Evolutionary conservation across 1,140 invertebrate genomes (phyloP).

Genomic region (Himalopsyche phryganea): DNA sequence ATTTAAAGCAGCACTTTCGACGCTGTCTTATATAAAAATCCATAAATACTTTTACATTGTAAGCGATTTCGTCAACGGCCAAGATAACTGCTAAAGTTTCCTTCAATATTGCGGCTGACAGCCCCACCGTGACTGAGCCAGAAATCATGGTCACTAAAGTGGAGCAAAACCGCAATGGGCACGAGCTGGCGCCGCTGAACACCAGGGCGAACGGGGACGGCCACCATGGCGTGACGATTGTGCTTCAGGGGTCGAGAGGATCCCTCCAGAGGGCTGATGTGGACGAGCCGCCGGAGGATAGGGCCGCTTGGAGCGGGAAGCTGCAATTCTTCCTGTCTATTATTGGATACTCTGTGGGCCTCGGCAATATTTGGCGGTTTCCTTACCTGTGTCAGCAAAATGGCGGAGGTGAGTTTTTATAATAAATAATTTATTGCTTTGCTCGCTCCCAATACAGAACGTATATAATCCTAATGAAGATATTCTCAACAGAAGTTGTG

Average conservation of each 20-base stretch:
- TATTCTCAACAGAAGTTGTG: no score
- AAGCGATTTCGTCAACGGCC: neutral
- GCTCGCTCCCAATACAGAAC: no score
- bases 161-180: slow-evolving; percentile 62
- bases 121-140: neutral
- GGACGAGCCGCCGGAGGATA: slow-evolving; percentile 55
- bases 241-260: slow-evolving; percentile 52
- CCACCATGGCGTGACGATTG: slow-evolving; percentile 63
- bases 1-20: no score
- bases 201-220: slow-evolving; percentile 58
- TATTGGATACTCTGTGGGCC: slow-evolving; percentile 85
- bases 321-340: slow-evolving; percentile 89
- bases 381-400: slow-evolving; percentile 93
- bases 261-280: slow-evolving; percentile 41
- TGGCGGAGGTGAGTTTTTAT: slow-evolving; percentile 83
- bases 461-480: no score
- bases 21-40: no score
- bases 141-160: slow-evolving; percentile 49
- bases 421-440: no score
- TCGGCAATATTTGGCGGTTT: slow-evolving; percentile 95
- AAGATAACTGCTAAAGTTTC: neutral
- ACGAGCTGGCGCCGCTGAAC: slow-evolving; percentile 75
- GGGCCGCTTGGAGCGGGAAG: slow-evolving; percentile 78
- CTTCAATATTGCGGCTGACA: neutral
- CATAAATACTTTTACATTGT: no score